Conservation (phyloP, 2,113 vertebrate species). For the Abramis brama region DNA sequence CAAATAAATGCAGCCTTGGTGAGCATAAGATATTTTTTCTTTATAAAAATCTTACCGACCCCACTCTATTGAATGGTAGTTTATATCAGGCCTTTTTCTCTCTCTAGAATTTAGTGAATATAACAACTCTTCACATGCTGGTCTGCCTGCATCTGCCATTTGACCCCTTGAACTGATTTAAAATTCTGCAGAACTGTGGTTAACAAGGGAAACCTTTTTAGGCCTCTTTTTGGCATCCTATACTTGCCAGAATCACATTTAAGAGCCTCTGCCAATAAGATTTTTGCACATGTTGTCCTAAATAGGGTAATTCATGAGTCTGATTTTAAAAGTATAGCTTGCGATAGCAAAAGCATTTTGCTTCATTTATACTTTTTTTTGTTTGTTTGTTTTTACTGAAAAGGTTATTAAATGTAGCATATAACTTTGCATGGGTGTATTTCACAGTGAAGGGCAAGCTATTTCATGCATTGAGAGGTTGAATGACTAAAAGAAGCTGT, state of each 20-base stretch:
- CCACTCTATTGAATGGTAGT: neutral
- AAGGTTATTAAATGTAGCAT: constrained; percentile 3
- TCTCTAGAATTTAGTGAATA: neutral
- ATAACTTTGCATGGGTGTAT: constrained; percentile 21
- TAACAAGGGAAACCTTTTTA: neutral
- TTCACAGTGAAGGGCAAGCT: constrained; percentile 31
- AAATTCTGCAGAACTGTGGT: neutral
- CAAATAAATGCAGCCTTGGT: neutral
- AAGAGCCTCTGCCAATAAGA: neutral
- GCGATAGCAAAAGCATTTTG: neutral
- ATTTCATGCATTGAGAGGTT: constrained; percentile 39
- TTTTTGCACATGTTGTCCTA: neutral
- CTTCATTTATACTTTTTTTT: neutral
- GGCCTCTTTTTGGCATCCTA: neutral
- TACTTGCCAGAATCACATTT: constrained; percentile 10
- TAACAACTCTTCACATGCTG: neutral
- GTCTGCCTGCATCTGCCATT: neutral
- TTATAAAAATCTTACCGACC: neutral
- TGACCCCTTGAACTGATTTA: neutral
- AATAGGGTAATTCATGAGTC: neutral
- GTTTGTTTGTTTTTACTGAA: neutral
- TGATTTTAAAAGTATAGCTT: constrained; percentile 5
- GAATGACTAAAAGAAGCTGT: constrained; percentile 47
- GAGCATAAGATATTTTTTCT: neutral
- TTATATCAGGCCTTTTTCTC: no score